Evolutionary conservation across 1,140 invertebrate species (phyloP), one percentile per base, ranked within the genome.

Genomic region (Charaxes varanes): DNA sequence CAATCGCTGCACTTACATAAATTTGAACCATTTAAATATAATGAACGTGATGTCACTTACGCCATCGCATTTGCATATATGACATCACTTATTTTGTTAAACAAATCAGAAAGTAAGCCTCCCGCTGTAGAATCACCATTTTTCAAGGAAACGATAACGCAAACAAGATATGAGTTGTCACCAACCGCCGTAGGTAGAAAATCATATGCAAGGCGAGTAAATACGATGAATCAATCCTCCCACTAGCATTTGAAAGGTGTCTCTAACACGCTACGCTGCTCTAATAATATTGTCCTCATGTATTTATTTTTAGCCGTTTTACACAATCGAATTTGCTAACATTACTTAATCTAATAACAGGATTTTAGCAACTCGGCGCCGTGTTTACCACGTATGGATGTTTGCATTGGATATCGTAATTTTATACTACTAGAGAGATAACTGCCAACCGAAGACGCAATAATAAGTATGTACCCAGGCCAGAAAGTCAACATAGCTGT

Each of bases 51-150:
- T n/a, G 15, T 17, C 15, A 17, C 18, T 26, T 24, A 32, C 43
- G 53, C 36, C 23, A 51, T 8, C 42, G 41, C 35, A 59, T 69
- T 72, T 66, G 32, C 59, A 67, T 52, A 21, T 47, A 43, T 73
- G 57, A 68, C 62, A 54, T 69, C 63, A 69, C 30, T 37, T 33
- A 32, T 40, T 42, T 21, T 11, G 6, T 13, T 19, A 22, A 6
- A 33, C 21, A 16, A 28, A 27, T 41, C 38, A 26, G 27, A 41
- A 10, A 21, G 14, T 43, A 36, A 30, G 14, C 40, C 27, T 34
- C 27, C 19, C 31, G 16, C 34, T 24, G 27, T 22, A 21, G 17
- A 27, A 24, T 34, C 41, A 43, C 24, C 17, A 19, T 36, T 42
- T n/a, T 43, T 43, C 41, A 43, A 43, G 41, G 41, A 36, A 43